Evolutionary conservation across 1,140 invertebrate genomes (phyloP), one percentile per base, ranked within the genome.

Genomic region (Brachionus rubens): DNA sequence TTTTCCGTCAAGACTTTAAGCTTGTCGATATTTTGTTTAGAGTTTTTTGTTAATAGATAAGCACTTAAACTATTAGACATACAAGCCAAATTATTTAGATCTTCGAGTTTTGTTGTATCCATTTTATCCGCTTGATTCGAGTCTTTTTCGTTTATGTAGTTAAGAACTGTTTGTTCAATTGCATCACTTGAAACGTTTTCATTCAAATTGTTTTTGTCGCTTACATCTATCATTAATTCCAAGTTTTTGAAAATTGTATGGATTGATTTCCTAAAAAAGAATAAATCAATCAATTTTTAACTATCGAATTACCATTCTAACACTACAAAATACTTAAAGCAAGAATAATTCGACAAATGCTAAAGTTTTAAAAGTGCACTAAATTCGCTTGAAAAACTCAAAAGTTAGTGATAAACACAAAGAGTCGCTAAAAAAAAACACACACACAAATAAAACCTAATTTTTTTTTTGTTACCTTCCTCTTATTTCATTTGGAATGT

Each of bases 401-500:
- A 14, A 46, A 46, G 14, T 7, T 14, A 46, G n/a, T 46, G n/a
- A 46, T 40, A 40, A 40, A 40, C n/a, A 10, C n/a, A 7, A 10
- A 46, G n/a, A 46, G 43, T 46, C n/a, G 14, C 9, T n/a, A 28
- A 26, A 54, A 26, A 26, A 26, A 54, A 26, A 26, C 3, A 26
- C 16, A 9, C 19, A 9, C 12, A 56, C 6, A 36, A 10, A 16
- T 30, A 16, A 36, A 14, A 36, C 6, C 36, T n/a, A 36, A 33
- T 30, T 33, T 16, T 33, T 19, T n/a, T 12, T 24, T 21, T 21
- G 33, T 33, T 65, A 65, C 59, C 59, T 21, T 65, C 24, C 59
- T 43, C 59, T 65, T 24, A 65, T 65, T 65, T 65, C 59, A 12
- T 65, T 12, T 14, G 59, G 59, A 43, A 65, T 65, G 43, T 65